Base-by-base conservation (phyloP, 2,888 invertebrate genomes). In the Anarsia innoxiella region DNA sequence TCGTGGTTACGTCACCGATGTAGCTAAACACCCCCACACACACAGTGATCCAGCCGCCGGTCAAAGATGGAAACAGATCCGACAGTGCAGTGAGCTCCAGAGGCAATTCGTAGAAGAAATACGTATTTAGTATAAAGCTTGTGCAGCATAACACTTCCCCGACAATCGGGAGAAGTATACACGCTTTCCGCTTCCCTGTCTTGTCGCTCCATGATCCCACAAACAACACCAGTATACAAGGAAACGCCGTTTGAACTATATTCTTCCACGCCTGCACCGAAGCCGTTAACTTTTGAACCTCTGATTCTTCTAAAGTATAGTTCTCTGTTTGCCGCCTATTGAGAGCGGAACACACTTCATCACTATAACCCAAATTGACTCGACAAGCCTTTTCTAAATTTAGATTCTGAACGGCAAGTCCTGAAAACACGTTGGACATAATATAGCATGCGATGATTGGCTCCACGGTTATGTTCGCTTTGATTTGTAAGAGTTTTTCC, bases 231-330 rank as follows among this genome's bases (percentile, higher is more conserved):
- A 95, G 71, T 28, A 94, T 65, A 6, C 93, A 91, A n/a, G 94
- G 94, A 12, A 95, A 85, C 1, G 91, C 86, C 41, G 93, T 93
- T 62, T 94, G 94, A 1, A 95, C 79, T 23, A 93, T 88, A 12
- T 94, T 93, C 65, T 94, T 94, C 93, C 94, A 94, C 8, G 93
- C 90, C 49, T 91, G 91, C 86, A 94, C 90, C 12, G 89, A 88
- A 0, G 94, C 93, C 2, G 89, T 91, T 42, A 92, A 71, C 45
- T 88, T 88, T 62, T 93, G 92, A 0, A 93, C 91, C 36, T 87
- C 77, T 42, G 86, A 84, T 61, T 89, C 89, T 46, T 89, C 84
- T 19, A 75, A 63, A 8, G 71, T 79, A 44, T 83, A 86, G 46
- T 86, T 86, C 49, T 88, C 88, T 1, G 93, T 93, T 45, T 92